Evolutionary conservation across 2,888 invertebrate genomes (phyloP).

Genomic region (Trissoscelio sp.): DNA sequence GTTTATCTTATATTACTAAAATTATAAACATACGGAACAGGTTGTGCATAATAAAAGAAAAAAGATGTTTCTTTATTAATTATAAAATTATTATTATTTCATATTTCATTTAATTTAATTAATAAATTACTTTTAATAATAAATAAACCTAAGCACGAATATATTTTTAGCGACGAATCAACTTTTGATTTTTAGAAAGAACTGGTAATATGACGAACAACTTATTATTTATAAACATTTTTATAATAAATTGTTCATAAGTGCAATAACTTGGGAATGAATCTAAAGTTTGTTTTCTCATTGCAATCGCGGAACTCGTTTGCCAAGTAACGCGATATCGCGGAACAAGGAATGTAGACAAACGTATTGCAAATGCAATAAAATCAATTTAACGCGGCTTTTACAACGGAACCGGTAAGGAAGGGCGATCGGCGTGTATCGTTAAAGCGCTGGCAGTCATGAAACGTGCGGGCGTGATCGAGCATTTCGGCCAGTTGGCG

Average conservation of each 20-base stretch:
- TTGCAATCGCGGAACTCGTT: conserved; percentile 42
- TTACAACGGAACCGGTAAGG: conserved; percentile 57
- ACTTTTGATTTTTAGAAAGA: no score
- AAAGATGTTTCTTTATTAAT: no score
- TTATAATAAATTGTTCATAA: conserved; percentile 26
- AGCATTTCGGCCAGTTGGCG: conserved; percentile 55
- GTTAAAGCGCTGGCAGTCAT: conserved; percentile 41
- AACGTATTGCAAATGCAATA: conserved; percentile 66
- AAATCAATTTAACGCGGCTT: conserved; percentile 66
- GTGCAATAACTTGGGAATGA: conserved; percentile 22
- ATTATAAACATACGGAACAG: no score
- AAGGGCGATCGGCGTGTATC: conserved; percentile 54
- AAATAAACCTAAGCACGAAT: no score
- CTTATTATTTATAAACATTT: no score
- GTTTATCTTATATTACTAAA: no score
- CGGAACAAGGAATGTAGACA: conserved; percentile 64
- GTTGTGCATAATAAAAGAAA: no score
- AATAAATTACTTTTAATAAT: no score
- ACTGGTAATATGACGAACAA: no score
- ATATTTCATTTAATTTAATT: no score
- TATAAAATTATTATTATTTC: no score
- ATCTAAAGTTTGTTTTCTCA: conserved; percentile 31
- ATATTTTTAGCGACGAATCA: no score
- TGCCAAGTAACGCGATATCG: conserved; percentile 57
- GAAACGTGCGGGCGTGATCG: conserved; percentile 42